Conservation (phyloP, 2,888 invertebrate species). For the Acanthosepion pharaonis region DNA sequence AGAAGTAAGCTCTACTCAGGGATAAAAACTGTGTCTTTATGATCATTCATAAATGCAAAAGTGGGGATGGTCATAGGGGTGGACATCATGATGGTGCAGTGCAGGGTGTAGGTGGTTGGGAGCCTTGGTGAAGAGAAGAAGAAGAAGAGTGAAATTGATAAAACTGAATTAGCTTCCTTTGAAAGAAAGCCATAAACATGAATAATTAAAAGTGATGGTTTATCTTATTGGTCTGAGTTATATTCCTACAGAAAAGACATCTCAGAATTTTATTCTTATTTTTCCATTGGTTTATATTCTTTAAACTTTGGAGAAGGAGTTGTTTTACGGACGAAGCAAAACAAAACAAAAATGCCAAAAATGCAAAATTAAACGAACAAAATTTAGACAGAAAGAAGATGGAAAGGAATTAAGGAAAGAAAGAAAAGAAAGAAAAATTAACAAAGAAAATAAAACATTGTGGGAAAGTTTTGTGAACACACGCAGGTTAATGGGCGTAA, state of each 20-base stretch:
- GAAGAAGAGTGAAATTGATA: not conserved
- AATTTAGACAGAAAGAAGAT: no score
- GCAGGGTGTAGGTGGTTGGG: not conserved
- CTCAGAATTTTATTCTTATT: not conserved
- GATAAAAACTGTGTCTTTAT: not conserved
- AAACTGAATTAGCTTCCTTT: conserved; percentile 16
- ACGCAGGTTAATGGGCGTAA: no score
- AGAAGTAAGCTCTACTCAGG: conserved; percentile 33
- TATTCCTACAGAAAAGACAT: conserved; percentile 33
- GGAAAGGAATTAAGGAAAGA: no score
- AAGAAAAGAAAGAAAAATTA: no score
- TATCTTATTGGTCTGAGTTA: conserved; percentile 33
- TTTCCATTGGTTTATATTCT: not conserved
- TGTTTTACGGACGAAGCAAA: not conserved
- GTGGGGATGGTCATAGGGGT: not conserved
- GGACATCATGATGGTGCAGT: not conserved
- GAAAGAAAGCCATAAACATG: conserved; percentile 33
- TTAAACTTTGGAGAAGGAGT: not conserved
- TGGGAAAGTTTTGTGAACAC: no score
- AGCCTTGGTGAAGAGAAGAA: not conserved
- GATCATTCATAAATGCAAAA: not conserved
- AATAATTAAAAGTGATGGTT: not conserved
- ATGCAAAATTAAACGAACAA: no score
- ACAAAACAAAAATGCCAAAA: no score
- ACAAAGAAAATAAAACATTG: no score